phyloP scores from a whole-genome alignment of 2,888 invertebrate genomes.

The Apoda limacodes region DNA sequence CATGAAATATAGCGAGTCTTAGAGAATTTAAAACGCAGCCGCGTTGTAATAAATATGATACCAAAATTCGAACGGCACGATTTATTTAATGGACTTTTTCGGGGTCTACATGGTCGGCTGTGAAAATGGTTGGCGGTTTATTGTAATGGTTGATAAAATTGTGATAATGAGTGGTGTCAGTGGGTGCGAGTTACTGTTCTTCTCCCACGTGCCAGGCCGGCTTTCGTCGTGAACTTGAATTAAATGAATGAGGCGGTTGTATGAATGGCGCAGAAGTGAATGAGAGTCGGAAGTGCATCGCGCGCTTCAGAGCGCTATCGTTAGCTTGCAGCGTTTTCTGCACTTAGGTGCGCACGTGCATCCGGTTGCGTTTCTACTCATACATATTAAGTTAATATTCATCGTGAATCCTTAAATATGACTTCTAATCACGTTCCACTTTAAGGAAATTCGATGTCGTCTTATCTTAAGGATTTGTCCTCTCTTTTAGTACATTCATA shows the following conservation, averaged over 20 bases:
- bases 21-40: constrained; percentile 40
- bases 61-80: constrained; percentile 38
- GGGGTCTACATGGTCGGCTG: constrained; percentile 25
- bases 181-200: constrained; percentile 35
- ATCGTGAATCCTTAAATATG: no score
- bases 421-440: no score
- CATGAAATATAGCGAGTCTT: constrained; percentile 55
- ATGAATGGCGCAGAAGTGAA: constrained; percentile 65
- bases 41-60: constrained; percentile 43
- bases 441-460: no score
- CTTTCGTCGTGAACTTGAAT: constrained; percentile 61
- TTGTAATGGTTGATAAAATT: constrained; percentile 39
- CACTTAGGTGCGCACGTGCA: constrained; percentile 21
- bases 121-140: constrained; percentile 33
- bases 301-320: constrained; percentile 51
- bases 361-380: no score
- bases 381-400: no score
- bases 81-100: constrained; percentile 46
- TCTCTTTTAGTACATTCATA: no score
- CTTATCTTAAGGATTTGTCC: no score
- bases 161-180: constrained; percentile 33
- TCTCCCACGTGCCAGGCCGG: constrained; percentile 45
- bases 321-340: no score
- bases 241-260: constrained; percentile 64
- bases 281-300: constrained; percentile 61